Base-by-base conservation (phyloP, 2,888 invertebrate species). In the Drosophila peninsularis region DNA sequence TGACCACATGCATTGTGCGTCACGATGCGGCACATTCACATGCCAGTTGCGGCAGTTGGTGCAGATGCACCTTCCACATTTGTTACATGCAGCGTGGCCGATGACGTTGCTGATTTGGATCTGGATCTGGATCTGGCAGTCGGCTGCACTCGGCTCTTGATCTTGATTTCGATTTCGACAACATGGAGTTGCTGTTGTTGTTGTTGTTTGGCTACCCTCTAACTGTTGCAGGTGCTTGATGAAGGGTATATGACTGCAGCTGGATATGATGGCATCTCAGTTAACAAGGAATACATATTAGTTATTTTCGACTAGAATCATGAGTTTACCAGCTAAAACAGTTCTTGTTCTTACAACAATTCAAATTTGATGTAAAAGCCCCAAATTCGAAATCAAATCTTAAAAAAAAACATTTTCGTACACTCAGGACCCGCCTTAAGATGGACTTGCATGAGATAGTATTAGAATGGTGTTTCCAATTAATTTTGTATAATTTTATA, bases 121-220 rank as follows among this genome's bases (percentile, higher is more conserved):
- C 82, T 74, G 57, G 54, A 55, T 60, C 52, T 63, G 63, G 45
- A 53, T 53, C 65, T 63, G 61, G 53, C 60, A 14, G 34, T 36
- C 50, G 64, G 21, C 56, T 34, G 47, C 47, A 61, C 72, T 75
- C 56, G 54, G 82, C 70, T 71, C 78, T 86, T 86, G 87, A 86
- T 86, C 85, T 86, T 86, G 84, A 85, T 85, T 86, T 86, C 86
- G 85, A 85, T 85, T 82, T 86, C 78, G 74, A 78, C 87, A 63
- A 87, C 85, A 85, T 87, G 82, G 74, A 87, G 76, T 42, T 42
- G 42, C 21, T 63, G 65, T 36, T 71, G 73, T 58, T 66, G 63
- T 41, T 62, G 75, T 14, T 56, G 34, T 17, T 45, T 19, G 2
- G 14, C 27, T 37, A 56, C 45, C 45, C 56, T 37, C 19, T 19